Conservation (phyloP, 1,140 invertebrate species). For the Steinernema feltiae region DNA sequence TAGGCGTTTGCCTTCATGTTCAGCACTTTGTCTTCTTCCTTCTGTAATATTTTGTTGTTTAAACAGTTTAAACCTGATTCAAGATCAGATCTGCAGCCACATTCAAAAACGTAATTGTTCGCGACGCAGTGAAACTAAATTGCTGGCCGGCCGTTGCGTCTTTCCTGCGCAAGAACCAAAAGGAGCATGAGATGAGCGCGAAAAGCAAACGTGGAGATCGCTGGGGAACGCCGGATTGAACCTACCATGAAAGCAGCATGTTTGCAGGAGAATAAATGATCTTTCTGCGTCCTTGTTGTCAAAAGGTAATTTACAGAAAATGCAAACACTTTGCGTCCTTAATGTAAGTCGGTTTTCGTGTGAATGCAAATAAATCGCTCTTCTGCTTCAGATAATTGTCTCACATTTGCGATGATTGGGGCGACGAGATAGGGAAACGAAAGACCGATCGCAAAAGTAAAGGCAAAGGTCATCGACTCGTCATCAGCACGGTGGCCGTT, state of each 20-base stretch:
- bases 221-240: no score
- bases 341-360: no score
- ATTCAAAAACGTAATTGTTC: not conserved
- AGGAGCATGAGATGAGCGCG: no score
- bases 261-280: no score
- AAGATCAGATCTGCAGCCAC: not conserved
- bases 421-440: not conserved
- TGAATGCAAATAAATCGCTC: not conserved
- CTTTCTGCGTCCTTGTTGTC: no score
- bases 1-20: not conserved
- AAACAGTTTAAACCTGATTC: not conserved
- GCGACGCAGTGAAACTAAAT: not conserved
- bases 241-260: no score
- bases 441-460: not conserved
- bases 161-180: not conserved
- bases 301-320: no score
- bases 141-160: not conserved
- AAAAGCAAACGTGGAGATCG: no score
- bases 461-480: conserved; percentile 10
- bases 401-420: not conserved
- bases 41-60: not conserved
- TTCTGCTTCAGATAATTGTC: not conserved
- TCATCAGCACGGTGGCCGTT: not conserved
- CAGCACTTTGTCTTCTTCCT: not conserved
- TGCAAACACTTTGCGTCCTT: no score